These are phyloP conservation scores for Muntiacus muntjak DNA, from an alignment of 2,113 vertebrate genomes.

Conservation along the genomic window DNA sequence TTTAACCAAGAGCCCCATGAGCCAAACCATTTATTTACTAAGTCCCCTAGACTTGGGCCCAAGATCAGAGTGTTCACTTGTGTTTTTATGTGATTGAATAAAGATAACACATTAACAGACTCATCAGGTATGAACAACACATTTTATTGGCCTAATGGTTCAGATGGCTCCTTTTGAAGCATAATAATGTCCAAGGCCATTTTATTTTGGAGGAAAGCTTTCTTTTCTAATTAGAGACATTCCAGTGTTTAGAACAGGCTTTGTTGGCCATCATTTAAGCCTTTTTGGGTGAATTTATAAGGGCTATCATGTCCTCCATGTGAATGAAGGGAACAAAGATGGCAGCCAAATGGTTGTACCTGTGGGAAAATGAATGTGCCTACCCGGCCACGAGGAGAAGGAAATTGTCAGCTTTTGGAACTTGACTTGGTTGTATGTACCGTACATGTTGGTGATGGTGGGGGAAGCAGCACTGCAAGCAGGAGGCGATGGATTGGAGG, in stretches of 20 bases:
- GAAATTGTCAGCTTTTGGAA: not conserved
- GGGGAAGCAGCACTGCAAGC: not conserved
- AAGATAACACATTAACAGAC: not conserved
- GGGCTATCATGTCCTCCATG: not conserved
- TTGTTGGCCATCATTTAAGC: not conserved
- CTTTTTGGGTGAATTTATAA: not conserved
- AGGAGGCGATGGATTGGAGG: not conserved
- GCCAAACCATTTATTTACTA: not conserved
- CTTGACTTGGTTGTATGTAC: not conserved
- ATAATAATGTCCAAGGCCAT: not conserved
- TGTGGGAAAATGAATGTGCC: not conserved
- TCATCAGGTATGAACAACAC: not conserved
- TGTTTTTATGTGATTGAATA: not conserved
- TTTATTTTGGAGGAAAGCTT: not conserved
- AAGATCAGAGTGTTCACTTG: not conserved
- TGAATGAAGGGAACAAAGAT: not conserved
- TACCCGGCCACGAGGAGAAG: not conserved
- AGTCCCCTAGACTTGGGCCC: not conserved
- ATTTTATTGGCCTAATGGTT: not conserved
- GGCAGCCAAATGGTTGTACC: not conserved
- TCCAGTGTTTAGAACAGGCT: not conserved
- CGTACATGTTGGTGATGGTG: not conserved
- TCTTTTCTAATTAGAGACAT: not conserved
- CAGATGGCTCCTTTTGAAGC: not conserved
- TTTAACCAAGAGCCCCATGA: not conserved